Percentiles rank a stretch among this genome's conserved stretches.
These are phyloP conservation scores for Agonum fuliginosum DNA, from an alignment of 2,888 invertebrate species.

Conservation along the genomic window DNA sequence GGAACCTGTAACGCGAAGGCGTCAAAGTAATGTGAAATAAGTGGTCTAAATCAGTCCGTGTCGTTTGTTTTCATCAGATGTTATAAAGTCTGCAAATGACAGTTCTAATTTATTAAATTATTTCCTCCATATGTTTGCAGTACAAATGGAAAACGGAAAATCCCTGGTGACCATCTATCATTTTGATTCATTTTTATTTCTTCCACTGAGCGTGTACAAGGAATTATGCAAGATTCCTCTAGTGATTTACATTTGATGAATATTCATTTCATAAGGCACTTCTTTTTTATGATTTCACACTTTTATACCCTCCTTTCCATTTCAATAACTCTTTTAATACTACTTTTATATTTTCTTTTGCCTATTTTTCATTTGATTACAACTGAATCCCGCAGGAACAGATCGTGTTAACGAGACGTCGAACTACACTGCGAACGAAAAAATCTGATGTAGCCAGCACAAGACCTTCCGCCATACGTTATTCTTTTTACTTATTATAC, in stretches of 20 bases:
- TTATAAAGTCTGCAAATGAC: constrained; percentile 25
- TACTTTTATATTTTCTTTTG: neutral
- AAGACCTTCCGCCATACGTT: too few relatives aligned
- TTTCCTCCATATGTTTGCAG: constrained; percentile 4
- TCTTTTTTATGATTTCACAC: constrained; percentile 7
- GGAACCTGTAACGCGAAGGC: constrained; percentile 14
- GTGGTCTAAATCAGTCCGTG: constrained; percentile 22
- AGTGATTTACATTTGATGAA: constrained; percentile 33
- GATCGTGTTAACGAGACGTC: neutral
- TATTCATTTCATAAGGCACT: constrained; percentile 27
- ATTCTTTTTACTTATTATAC: too few relatives aligned
- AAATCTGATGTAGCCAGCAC: too few relatives aligned
- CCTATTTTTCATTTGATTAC: too few relatives aligned
- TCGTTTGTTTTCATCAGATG: constrained; percentile 23
- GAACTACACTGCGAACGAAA: too few relatives aligned
- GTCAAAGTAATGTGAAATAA: neutral
- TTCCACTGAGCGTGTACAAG: neutral
- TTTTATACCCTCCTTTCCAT: constrained; percentile 12
- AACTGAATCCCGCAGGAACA: too few relatives aligned
- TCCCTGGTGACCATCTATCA: constrained; percentile 27
- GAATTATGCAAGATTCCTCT: constrained; percentile 22
- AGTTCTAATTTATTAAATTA: constrained; percentile 25
- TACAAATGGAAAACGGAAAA: constrained; percentile 33
- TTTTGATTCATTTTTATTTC: constrained; percentile 22
- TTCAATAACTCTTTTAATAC: constrained; percentile 16